Percentiles rank a stretch among this genome's conserved stretches.
Evolutionary conservation across 2,113 vertebrate genomes (phyloP).

Genomic region (Alexandromys fortis): DNA sequence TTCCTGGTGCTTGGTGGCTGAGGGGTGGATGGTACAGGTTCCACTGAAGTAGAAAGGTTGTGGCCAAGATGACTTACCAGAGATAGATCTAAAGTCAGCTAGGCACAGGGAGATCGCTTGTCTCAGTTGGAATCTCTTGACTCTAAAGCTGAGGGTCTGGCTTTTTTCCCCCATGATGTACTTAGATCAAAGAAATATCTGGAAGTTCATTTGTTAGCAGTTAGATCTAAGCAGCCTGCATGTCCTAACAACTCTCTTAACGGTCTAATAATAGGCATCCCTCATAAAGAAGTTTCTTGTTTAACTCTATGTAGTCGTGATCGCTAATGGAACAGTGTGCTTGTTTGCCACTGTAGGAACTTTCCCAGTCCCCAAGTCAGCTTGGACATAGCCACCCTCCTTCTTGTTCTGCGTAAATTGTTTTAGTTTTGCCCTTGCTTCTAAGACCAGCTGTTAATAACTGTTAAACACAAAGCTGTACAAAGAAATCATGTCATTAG

Average conservation of each 20-base stretch:
- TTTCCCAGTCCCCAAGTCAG: not conserved
- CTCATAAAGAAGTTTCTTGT: not conserved
- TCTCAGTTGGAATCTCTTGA: not conserved
- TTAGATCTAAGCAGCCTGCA: not conserved
- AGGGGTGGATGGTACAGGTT: not conserved
- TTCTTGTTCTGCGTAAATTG: not conserved
- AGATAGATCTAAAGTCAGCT: not conserved
- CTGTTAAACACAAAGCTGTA: not conserved
- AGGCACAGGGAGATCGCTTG: not conserved
- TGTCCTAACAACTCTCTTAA: not conserved
- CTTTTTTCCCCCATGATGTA: not conserved
- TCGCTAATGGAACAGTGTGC: not conserved
- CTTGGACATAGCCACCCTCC: not conserved
- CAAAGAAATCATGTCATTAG: not conserved
- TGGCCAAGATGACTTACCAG: not conserved
- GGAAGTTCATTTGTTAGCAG: not conserved
- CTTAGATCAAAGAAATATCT: not conserved
- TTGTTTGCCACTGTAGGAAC: not conserved
- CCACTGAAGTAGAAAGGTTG: not conserved
- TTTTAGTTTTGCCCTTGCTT: not conserved
- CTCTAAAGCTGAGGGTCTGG: not conserved
- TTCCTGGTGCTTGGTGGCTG: not conserved
- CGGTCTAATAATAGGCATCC: not conserved
- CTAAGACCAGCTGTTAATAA: not conserved
- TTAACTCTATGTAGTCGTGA: not conserved